Conservation (phyloP, 2,888 invertebrate species). For the Nephrocerus scutellatus region DNA sequence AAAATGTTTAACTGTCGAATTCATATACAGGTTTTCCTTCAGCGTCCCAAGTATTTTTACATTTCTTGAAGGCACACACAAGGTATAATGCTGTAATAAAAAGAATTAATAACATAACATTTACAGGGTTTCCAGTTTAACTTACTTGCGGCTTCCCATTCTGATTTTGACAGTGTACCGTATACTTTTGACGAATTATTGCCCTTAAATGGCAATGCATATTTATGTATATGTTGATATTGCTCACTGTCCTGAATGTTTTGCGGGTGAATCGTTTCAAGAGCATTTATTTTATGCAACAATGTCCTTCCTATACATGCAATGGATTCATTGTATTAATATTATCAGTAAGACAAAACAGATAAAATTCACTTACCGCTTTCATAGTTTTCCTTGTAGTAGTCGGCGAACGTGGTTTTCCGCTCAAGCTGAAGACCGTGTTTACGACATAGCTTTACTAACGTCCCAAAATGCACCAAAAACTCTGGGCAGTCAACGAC, state of each 20-base stretch:
- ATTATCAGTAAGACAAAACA: background rate
- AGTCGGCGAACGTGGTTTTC: constrained; percentile 71
- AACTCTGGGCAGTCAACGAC: constrained; percentile 99
- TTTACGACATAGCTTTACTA: constrained; percentile 66
- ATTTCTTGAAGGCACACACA: constrained; percentile 77
- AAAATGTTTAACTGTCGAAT: constrained; percentile 28
- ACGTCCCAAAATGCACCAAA: constrained; percentile 84
- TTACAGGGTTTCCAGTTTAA: constrained; percentile 5
- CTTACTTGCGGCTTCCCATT: constrained; percentile 91
- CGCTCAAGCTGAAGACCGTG: constrained; percentile 63
- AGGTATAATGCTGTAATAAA: constrained; percentile 67
- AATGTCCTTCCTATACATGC: constrained; percentile 45
- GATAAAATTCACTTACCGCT: constrained; percentile 26
- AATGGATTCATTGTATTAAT: background rate
- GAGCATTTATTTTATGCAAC: constrained; percentile 68
- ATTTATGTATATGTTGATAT: constrained; percentile 66
- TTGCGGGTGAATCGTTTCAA: constrained; percentile 66
- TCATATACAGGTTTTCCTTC: constrained; percentile 58
- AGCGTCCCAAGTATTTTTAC: constrained; percentile 57
- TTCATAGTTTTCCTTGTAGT: constrained; percentile 50
- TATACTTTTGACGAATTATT: constrained; percentile 47
- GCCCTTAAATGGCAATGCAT: constrained; percentile 47
- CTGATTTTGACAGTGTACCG: constrained; percentile 79
- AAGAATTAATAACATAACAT: constrained; percentile 14
- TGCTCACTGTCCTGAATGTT: constrained; percentile 54